phyloP scores from a whole-genome alignment of 2,113 vertebrate genomes.

The Athene cunicularia region DNA sequence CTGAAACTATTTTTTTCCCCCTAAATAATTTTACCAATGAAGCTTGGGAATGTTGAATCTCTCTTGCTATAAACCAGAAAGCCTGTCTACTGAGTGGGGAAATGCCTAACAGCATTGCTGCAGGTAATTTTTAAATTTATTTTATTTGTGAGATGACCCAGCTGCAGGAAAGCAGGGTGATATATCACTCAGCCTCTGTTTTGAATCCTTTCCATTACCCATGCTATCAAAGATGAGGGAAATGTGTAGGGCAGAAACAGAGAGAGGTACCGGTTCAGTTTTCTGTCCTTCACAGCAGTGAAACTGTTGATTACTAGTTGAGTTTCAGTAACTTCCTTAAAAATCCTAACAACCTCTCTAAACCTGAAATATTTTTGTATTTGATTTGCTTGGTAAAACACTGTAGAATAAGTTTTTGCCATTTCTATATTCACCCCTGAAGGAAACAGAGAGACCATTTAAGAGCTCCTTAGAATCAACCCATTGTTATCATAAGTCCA shows the following conservation, averaged over 20 bases:
- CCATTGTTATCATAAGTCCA: neutral
- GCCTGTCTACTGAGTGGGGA: neutral
- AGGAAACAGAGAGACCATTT: neutral
- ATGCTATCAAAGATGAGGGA: rapidly evolving
- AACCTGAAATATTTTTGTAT: neutral
- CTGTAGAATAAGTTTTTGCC: neutral
- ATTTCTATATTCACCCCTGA: neutral
- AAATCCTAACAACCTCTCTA: neutral
- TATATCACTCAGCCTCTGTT: neutral
- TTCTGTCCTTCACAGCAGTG: neutral
- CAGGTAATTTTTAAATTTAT: neutral
- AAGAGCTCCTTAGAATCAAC: neutral
- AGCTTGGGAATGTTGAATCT: neutral
- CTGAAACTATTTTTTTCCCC: neutral
- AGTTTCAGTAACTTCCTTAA: neutral
- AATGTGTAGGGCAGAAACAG: neutral
- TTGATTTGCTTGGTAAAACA: neutral
- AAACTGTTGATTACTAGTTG: neutral
- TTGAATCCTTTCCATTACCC: neutral
- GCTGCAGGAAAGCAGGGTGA: neutral
- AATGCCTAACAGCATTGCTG: neutral
- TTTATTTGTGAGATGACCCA: neutral
- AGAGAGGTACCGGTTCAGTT: neutral
- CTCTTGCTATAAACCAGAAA: neutral
- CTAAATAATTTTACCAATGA: neutral